phyloP scores from a whole-genome alignment of 92 coral and sea anemone species.

The Palythoa heliodiscus region DNA sequence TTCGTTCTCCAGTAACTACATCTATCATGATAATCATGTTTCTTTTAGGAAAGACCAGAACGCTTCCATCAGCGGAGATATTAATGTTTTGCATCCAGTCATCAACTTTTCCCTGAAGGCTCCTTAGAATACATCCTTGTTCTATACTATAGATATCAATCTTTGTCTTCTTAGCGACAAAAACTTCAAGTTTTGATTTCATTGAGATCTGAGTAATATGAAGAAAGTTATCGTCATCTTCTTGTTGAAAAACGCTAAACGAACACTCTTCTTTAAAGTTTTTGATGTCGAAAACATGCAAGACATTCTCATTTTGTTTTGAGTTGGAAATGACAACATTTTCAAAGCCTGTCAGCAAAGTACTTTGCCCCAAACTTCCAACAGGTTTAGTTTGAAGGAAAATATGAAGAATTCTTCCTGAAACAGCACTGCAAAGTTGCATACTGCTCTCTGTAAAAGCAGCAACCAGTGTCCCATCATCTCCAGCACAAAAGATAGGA shows the following conservation, averaged over 20 bases:
- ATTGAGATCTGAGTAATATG: conserved; percentile 73
- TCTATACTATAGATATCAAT: conserved; percentile 69
- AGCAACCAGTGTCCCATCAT: conserved; percentile 61
- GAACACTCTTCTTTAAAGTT: conserved; percentile 50
- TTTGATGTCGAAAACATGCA: conserved; percentile 62
- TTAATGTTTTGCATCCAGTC: conserved; percentile 81
- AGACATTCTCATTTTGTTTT: conserved; percentile 64
- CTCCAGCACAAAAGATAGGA: conserved; percentile 67
- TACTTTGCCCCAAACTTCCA: conserved; percentile 75
- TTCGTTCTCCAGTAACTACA: conserved; percentile 66
- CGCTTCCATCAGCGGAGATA: conserved; percentile 42
- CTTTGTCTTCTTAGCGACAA: conserved; percentile 83
- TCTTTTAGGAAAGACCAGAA: conserved; percentile 72
- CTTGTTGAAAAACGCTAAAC: conserved; percentile 65
- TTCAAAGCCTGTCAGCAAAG: conserved; percentile 55
- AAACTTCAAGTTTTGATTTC: conserved; percentile 66
- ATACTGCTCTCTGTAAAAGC: conserved; percentile 67
- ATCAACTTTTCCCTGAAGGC: conserved; percentile 70
- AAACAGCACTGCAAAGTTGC: conserved; percentile 50
- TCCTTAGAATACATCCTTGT: conserved; percentile 59
- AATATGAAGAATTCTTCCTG: conserved; percentile 50
- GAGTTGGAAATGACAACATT: conserved; percentile 72
- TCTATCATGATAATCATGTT: conserved; percentile 66
- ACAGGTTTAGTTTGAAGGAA: conserved; percentile 61
- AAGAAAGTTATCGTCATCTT: conserved; percentile 81